Percentiles rank a stretch among this genome's conserved stretches.
phyloP scores from a whole-genome alignment of 2,113 vertebrate genomes.

The Mastomys natalensis region DNA sequence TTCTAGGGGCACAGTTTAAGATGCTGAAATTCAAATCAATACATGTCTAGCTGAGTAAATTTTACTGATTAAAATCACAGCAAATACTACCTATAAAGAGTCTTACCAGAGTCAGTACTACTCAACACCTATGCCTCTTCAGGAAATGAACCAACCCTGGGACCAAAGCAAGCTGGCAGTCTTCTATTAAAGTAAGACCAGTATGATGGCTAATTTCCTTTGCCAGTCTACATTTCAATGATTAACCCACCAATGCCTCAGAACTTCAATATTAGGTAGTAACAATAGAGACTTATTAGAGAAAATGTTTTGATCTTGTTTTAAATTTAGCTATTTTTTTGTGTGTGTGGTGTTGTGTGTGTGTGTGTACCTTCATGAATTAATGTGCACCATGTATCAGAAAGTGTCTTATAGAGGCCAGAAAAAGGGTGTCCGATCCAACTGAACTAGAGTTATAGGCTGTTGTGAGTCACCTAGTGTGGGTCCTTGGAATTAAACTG shows the following conservation, averaged over 20 bases:
- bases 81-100: background rate
- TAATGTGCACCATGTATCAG: background rate
- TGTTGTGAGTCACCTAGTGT: background rate
- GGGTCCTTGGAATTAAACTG: background rate
- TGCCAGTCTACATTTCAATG: background rate
- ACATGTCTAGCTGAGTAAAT: background rate
- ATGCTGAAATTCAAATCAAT: background rate
- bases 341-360: background rate
- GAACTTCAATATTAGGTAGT: background rate
- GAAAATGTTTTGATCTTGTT: background rate
- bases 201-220: background rate
- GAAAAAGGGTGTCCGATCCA: no score
- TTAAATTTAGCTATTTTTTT: background rate
- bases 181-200: background rate
- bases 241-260: background rate
- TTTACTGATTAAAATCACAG: slow-evolving; percentile 2
- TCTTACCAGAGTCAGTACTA: background rate
- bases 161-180: background rate
- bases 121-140: background rate
- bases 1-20: background rate
- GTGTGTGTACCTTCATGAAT: background rate
- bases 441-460: background rate
- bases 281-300: background rate
- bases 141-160: background rate
- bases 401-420: background rate